Evolutionary conservation across 2,113 vertebrate genomes (phyloP), one percentile per base, ranked within the genome.

Genomic region (Eurystomus gularis): DNA sequence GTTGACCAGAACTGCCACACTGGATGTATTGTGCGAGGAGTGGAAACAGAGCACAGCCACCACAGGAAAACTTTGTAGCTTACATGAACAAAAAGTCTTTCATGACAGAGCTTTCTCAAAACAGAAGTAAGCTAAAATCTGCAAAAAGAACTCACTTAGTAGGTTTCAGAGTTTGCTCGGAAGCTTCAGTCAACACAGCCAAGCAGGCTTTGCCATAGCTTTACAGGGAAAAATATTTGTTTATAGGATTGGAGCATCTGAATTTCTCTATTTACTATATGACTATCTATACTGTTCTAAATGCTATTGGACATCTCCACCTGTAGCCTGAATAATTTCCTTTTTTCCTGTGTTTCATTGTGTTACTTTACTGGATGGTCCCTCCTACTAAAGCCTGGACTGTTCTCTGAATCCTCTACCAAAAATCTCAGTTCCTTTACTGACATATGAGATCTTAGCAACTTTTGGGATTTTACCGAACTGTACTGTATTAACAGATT

Each of bases 31-130:
- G 29, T 6, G 0, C 3, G 17, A 84, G 16, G 33, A 84, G 14
- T 25, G 9, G 42, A 84, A 96, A 91, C 4, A 73, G 31, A 92
- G 51, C 57, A 81, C 42, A 68, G 57, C 4, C 60, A 48, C 26
- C 51, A 70, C 42, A 60, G 55, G 26, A 58, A 52, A 81, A 84
- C 60, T 21, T 57, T 37, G 42, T 21, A 48, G 69, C 82, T 79
- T 48, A 60, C 11, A 44, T 25, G 42, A 95, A 89, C 72, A 94
- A 84, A 91, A 93, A 72, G 29, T 23, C 60, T 94, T 95, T 95
- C 64, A 75, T 8, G 64, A 93, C n/a, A 81, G 60, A 91, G 52
- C 48, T 75, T 79, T 93, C 76, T 83, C 66, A 73, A 93, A 88
- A 86, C 58, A 93, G 62, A 90, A 92, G 28, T 25, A 23, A 94